A percentile compares a stretch with the other conserved stretches of the same genome.
Evolutionary conservation across 2,113 vertebrate species (phyloP).

Genomic region (Ammodytes dubius): DNA sequence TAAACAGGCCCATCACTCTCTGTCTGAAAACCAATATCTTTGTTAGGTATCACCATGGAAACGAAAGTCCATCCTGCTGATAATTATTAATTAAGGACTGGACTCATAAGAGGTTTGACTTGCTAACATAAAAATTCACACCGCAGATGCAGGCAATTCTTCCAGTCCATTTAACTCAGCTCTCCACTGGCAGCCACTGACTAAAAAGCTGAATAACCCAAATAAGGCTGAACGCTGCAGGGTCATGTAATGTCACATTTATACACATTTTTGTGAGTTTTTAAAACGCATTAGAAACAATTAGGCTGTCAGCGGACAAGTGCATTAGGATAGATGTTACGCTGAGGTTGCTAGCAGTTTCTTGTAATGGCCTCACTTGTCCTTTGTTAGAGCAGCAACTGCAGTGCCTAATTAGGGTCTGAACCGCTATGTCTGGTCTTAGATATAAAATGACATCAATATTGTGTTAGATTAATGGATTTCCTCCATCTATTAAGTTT

Average conservation of each 20-base stretch:
- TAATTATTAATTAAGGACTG: constrained; percentile 29
- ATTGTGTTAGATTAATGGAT: not conserved
- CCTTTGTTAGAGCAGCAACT: constrained; percentile 5
- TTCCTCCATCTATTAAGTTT: not conserved
- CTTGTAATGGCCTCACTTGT: not conserved
- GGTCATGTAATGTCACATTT: not conserved
- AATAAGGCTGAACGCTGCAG: not conserved
- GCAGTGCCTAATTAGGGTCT: not conserved
- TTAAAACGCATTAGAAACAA: not conserved
- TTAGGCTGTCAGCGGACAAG: constrained; percentile 4
- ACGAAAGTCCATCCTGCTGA: constrained; percentile 25
- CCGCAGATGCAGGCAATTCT: not conserved
- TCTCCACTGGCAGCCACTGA: not conserved
- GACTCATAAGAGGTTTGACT: constrained; percentile 5
- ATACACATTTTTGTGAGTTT: not conserved
- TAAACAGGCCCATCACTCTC: constrained; percentile 47
- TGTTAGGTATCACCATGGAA: constrained; percentile 51
- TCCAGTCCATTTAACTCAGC: constrained; percentile 12
- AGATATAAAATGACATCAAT: not conserved
- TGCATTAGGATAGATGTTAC: not conserved
- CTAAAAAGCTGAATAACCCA: not conserved
- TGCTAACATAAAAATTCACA: not conserved
- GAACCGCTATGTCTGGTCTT: not conserved
- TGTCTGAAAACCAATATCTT: constrained; percentile 44
- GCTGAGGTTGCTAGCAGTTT: not conserved